Percentiles rank a stretch among this genome's conserved stretches.
Conservation (phyloP, 2,797 vertebrate genomes). For the Neolamprologus multifasciatus region DNA sequence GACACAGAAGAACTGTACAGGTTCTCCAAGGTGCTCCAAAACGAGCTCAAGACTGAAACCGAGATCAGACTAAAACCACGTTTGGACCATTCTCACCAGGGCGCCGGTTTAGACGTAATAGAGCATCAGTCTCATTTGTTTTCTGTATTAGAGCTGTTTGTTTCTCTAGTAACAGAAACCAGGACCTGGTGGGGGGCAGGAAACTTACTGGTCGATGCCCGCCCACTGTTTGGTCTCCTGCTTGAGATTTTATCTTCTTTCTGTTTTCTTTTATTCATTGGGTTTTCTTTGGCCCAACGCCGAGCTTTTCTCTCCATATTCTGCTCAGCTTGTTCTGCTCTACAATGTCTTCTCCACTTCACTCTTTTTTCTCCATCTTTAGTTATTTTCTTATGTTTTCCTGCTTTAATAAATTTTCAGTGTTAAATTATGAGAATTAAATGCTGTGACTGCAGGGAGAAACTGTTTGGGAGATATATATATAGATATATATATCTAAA, state of each 20-base stretch:
- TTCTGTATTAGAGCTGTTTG: not conserved
- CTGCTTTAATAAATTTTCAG: not conserved
- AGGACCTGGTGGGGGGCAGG: not conserved
- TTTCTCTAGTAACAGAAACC: not conserved
- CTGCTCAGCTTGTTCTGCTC: not conserved
- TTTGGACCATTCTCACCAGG: not conserved
- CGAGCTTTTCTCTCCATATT: not conserved
- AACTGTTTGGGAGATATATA: fast-evolving
- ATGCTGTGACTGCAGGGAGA: not conserved
- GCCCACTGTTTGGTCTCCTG: not conserved
- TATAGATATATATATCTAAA: too few species aligned
- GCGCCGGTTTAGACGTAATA: not conserved
- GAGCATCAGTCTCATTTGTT: not conserved
- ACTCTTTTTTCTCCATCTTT: not conserved
- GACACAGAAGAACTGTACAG: not conserved
- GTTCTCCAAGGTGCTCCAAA: not conserved
- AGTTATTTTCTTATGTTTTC: fast-evolving
- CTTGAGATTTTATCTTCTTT: not conserved
- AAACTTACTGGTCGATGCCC: not conserved
- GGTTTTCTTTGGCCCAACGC: not conserved
- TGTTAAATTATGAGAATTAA: not conserved
- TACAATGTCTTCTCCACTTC: not conserved
- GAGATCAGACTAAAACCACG: not conserved
- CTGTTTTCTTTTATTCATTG: not conserved
- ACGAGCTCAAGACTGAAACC: not conserved